A percentile compares a stretch with the other conserved stretches of the same genome.
Conservation (phyloP, 2,797 vertebrate genomes). For the Esox lucius region DNA sequence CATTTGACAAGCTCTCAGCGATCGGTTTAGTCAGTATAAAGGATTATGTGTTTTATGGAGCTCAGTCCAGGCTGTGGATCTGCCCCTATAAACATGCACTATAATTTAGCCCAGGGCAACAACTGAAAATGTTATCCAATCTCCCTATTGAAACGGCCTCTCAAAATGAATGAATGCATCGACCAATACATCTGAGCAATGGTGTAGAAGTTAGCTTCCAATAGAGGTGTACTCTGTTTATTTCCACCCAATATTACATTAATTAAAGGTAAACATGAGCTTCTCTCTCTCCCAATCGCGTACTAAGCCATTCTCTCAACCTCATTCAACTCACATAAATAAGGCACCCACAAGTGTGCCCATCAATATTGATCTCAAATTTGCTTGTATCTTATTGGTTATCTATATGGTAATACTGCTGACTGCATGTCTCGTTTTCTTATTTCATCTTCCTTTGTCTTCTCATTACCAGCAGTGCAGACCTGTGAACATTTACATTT, state of each 20-base stretch:
- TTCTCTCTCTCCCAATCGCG: background rate
- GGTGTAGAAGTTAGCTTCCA: slow-evolving; percentile 11
- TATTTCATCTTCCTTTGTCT: slow-evolving; percentile 72
- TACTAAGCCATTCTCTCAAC: background rate
- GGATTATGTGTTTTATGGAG: slow-evolving; percentile 71
- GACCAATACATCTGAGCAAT: slow-evolving; percentile 35
- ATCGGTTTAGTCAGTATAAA: slow-evolving; percentile 73
- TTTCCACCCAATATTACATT: background rate
- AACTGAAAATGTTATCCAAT: slow-evolving; percentile 70
- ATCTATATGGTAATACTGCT: slow-evolving; percentile 79
- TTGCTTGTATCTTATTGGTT: slow-evolving; percentile 68
- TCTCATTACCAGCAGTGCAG: slow-evolving; percentile 61
- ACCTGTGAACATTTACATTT: slow-evolving; percentile 56
- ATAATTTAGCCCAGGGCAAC: slow-evolving; percentile 62
- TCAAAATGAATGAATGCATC: slow-evolving; percentile 61
- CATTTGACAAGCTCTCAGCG: slow-evolving; percentile 67
- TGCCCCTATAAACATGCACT: slow-evolving; percentile 71
- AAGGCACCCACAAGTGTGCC: background rate
- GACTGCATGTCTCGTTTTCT: slow-evolving; percentile 65
- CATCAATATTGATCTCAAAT: slow-evolving; percentile 65
- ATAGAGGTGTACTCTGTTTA: background rate
- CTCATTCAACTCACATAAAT: background rate
- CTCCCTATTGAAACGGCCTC: slow-evolving; percentile 61
- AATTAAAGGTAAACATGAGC: background rate
- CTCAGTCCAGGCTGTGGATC: slow-evolving; percentile 57